phyloP scores from a whole-genome alignment of 2,797 vertebrate species.

The Tarsius wallacei region DNA sequence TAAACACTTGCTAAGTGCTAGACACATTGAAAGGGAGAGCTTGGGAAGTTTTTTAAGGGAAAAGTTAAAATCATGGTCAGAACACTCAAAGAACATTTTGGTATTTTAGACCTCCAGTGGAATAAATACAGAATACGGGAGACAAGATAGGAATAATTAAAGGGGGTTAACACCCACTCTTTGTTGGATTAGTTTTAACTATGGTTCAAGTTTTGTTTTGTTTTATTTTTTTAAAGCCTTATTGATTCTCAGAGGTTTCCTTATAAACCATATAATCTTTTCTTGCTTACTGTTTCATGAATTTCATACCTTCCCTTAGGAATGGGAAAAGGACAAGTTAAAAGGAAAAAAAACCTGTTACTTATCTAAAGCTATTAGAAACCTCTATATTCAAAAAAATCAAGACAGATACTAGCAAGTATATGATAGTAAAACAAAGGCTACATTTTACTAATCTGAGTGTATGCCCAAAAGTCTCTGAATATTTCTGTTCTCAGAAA shows the following conservation, averaged over 20 bases:
- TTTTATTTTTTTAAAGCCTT: not conserved
- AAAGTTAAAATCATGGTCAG: not conserved
- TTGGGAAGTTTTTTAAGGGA: not conserved
- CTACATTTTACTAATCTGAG: not conserved
- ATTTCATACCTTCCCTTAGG: not conserved
- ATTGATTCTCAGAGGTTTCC: not conserved
- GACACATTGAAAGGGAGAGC: not conserved
- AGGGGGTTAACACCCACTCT: slow-evolving; percentile 19
- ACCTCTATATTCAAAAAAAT: not conserved
- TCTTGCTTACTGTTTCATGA: not conserved
- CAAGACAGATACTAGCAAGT: not conserved
- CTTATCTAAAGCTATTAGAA: not conserved
- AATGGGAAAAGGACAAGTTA: not conserved
- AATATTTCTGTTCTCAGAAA: slow-evolving; percentile 40
- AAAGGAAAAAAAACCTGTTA: not conserved
- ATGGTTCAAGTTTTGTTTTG: not conserved
- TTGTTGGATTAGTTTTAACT: slow-evolving; percentile 10
- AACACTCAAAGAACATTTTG: not conserved
- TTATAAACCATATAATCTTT: not conserved
- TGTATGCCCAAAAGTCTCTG: not conserved
- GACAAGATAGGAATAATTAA: not conserved
- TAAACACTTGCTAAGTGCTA: not conserved
- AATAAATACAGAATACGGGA: not conserved
- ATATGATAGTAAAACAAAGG: not conserved
- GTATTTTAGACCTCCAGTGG: not conserved